Percentiles rank a stretch among this genome's conserved stretches.
Evolutionary conservation across 2,888 invertebrate genomes (phyloP).

Genomic region (Unio pictorum): DNA sequence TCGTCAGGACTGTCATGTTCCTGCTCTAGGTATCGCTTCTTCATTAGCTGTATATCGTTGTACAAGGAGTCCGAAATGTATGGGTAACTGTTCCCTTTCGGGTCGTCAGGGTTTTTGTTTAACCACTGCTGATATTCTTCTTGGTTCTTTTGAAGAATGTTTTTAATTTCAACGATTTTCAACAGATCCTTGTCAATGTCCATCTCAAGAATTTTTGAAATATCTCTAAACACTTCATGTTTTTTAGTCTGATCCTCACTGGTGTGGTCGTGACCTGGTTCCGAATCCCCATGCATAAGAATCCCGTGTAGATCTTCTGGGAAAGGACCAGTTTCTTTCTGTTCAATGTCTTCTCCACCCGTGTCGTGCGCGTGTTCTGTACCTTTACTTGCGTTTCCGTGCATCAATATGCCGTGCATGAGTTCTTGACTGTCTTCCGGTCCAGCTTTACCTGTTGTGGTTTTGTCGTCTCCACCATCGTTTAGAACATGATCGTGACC

Average conservation of each 20-base stretch:
- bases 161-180: conserved; percentile 28
- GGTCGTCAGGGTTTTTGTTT: conserved; percentile 19
- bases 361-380: conserved; percentile 13
- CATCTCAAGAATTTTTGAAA: conserved; percentile 20
- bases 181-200: conserved; percentile 29
- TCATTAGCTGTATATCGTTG: conserved; percentile 41
- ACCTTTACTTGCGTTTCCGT: conserved; percentile 26
- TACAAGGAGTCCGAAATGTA: conserved; percentile 32
- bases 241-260: conserved; percentile 7
- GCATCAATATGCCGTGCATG: conserved; percentile 42
- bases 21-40: conserved; percentile 30
- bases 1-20: conserved; percentile 9
- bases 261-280: conserved; percentile 11
- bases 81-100: conserved; percentile 22
- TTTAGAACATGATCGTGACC: not conserved
- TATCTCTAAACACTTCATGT: conserved; percentile 25
- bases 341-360: conserved; percentile 9
- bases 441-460: conserved; percentile 4
- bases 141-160: conserved; percentile 29
- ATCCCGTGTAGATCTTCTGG: conserved; percentile 30
- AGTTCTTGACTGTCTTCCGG: conserved; percentile 25
- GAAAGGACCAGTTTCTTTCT: no score
- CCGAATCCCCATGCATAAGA: conserved; percentile 41
- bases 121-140: conserved; percentile 41
- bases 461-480: not conserved